A percentile compares a stretch with the other conserved stretches of the same genome.
These are phyloP conservation scores for Periophthalmus modestus DNA, from an alignment of 2,113 vertebrate species.

Conservation along the genomic window DNA sequence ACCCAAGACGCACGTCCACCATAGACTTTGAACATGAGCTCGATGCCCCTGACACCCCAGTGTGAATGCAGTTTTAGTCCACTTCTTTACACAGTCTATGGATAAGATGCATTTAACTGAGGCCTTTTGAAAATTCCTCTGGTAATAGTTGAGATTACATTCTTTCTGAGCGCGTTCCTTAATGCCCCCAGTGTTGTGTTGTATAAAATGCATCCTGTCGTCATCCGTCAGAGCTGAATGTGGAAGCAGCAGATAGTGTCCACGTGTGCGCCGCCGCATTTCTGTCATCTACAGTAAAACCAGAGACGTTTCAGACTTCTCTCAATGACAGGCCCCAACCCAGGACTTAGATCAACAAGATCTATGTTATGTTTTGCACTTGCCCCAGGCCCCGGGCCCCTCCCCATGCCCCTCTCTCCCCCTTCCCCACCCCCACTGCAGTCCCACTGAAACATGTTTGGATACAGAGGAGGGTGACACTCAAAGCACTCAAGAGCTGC, in stretches of 20 bases:
- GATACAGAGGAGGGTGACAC: conserved; percentile 42
- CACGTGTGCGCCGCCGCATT: conserved; percentile 33
- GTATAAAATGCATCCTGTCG: not conserved
- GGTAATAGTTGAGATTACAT: not conserved
- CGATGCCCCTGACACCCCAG: no score
- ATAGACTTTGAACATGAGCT: no score
- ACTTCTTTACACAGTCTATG: no score
- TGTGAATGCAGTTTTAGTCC: no score
- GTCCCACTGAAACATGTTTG: conserved; percentile 61
- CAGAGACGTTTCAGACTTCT: conserved; percentile 45
- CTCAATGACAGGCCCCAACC: conserved; percentile 55
- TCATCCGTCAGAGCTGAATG: conserved; percentile 34
- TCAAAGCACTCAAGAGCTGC: no score
- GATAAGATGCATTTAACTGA: no score
- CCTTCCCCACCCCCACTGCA: no score
- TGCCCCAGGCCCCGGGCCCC: conserved; percentile 54
- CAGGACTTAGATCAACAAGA: conserved; percentile 60
- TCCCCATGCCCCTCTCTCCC: conserved; percentile 48
- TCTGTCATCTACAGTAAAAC: conserved; percentile 44
- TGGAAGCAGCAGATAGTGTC: conserved; percentile 27
- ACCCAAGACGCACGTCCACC: no score
- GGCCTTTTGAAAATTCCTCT: not conserved
- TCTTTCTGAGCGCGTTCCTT: not conserved
- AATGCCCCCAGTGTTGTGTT: not conserved
- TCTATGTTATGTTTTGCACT: conserved; percentile 65